A percentile compares a stretch with the other conserved stretches of the same genome.
These are phyloP conservation scores for Natator depressus DNA, from an alignment of 2,113 vertebrate species.

Conservation along the genomic window DNA sequence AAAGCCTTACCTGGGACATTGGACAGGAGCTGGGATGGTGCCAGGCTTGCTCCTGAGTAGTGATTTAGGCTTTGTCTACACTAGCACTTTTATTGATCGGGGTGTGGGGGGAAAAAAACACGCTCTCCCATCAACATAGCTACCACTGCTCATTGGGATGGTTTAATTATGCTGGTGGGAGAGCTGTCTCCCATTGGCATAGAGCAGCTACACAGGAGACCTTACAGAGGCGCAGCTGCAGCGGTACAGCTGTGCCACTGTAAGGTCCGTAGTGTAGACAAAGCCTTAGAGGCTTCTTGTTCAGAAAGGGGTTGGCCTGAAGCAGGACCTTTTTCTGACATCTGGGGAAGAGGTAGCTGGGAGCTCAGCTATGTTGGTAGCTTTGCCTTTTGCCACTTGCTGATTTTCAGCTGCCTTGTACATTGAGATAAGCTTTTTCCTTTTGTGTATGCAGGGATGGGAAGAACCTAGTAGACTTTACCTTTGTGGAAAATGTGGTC, in stretches of 20 bases:
- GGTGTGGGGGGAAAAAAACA: too few species aligned
- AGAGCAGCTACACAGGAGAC: too few species aligned
- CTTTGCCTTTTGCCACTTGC: background rate
- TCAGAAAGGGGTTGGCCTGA: background rate
- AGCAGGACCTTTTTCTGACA: background rate
- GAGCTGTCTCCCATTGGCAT: too few species aligned
- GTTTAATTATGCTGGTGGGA: too few species aligned
- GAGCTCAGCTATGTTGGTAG: background rate
- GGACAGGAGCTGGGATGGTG: background rate
- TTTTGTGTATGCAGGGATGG: conserved; percentile 84
- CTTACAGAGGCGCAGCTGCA: too few species aligned
- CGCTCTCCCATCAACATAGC: too few species aligned
- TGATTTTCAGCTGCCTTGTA: background rate
- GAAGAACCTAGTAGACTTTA: conserved; percentile 95
- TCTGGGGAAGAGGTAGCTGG: background rate
- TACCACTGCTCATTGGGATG: too few species aligned
- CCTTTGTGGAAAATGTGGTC: conserved; percentile 96
- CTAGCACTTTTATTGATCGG: too few species aligned
- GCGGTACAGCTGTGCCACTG: too few species aligned
- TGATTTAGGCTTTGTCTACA: too few species aligned
- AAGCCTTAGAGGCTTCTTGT: accelerated
- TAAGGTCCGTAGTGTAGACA: too few species aligned
- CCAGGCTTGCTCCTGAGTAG: background rate
- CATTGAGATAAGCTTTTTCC: background rate
- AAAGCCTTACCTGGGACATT: background rate